These are phyloP conservation scores for Polydrusus cervinus DNA, from an alignment of 2,888 invertebrate genomes.

Conservation along the genomic window DNA sequence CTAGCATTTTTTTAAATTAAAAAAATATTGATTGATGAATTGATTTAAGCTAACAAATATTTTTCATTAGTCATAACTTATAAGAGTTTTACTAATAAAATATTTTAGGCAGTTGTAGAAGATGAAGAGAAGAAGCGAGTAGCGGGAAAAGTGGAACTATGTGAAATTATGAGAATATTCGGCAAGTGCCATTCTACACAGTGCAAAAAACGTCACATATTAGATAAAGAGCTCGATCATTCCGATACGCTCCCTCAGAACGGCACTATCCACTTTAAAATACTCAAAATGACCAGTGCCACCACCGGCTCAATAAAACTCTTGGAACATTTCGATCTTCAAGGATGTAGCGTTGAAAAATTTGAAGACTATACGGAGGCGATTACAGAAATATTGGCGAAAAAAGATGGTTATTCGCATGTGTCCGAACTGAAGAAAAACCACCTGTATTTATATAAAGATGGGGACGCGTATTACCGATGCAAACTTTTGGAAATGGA, in stretches of 20 bases:
- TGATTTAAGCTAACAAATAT: no score
- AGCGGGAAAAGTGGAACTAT: slow-evolving; percentile 72
- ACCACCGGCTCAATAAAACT: slow-evolving; percentile 73
- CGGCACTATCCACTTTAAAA: slow-evolving; percentile 76
- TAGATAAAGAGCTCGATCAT: slow-evolving; percentile 74
- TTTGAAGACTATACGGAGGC: slow-evolving; percentile 48
- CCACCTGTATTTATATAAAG: slow-evolving; percentile 58
- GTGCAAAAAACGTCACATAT: slow-evolving; percentile 78
- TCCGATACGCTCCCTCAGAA: slow-evolving; percentile 73
- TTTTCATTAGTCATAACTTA: no score
- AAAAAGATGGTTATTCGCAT: slow-evolving; percentile 24
- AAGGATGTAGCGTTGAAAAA: slow-evolving; percentile 48
- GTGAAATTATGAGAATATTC: slow-evolving; percentile 77
- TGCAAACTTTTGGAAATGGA: slow-evolving; percentile 58
- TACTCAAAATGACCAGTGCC: slow-evolving; percentile 76
- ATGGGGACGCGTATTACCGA: slow-evolving; percentile 56
- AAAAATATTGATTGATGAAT: no score
- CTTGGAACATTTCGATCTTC: slow-evolving; percentile 54
- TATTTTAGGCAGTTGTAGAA: slow-evolving; percentile 54
- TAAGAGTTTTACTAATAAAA: background rate
- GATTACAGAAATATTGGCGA: slow-evolving; percentile 41
- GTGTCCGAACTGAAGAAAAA: slow-evolving; percentile 43
- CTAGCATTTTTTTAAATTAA: no score
- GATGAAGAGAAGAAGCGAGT: slow-evolving; percentile 73
- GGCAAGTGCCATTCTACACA: slow-evolving; percentile 77